Evolutionary conservation across 2,888 invertebrate genomes (phyloP).

Genomic region (Parapristionchus giblindavisi): DNA sequence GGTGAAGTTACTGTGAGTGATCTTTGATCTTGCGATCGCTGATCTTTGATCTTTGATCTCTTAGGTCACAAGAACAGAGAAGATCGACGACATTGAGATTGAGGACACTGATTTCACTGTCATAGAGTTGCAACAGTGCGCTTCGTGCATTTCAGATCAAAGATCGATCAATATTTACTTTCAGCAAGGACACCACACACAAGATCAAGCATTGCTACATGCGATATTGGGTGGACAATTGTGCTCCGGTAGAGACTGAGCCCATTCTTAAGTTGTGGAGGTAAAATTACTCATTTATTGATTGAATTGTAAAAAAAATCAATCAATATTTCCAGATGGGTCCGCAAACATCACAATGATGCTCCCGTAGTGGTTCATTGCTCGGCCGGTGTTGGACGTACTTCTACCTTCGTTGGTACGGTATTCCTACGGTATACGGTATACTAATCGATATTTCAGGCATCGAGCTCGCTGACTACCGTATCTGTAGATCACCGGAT

Average conservation of each 20-base stretch:
- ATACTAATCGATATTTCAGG: too few species aligned
- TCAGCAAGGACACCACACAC: conserved; percentile 22
- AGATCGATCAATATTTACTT: not conserved
- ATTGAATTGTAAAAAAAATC: too few species aligned
- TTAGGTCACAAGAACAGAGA: conserved; percentile 15
- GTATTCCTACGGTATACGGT: too few species aligned
- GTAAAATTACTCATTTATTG: too few species aligned
- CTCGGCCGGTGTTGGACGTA: conserved; percentile 47
- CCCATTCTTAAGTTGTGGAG: conserved; percentile 39
- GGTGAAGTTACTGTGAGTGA: too few species aligned
- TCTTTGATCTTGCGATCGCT: too few species aligned
- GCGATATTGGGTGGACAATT: conserved; percentile 44
- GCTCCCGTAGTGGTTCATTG: conserved; percentile 44
- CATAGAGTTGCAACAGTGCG: conserved; percentile 22
- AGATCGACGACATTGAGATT: conserved; percentile 9
- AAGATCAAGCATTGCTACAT: conserved; percentile 34
- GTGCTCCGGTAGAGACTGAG: conserved; percentile 38
- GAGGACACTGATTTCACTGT: conserved; percentile 22
- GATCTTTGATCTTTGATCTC: not conserved
- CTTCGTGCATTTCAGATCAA: too few species aligned
- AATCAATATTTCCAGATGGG: conserved; percentile 31
- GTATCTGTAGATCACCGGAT: conserved; percentile 9
- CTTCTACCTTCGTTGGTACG: conserved; percentile 42
- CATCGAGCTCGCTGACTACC: conserved; percentile 18
- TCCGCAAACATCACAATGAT: conserved; percentile 13